Percentiles rank a stretch among this genome's conserved stretches.
phyloP scores from a whole-genome alignment of 2,888 invertebrate genomes.

The Marronus borbonicus region DNA sequence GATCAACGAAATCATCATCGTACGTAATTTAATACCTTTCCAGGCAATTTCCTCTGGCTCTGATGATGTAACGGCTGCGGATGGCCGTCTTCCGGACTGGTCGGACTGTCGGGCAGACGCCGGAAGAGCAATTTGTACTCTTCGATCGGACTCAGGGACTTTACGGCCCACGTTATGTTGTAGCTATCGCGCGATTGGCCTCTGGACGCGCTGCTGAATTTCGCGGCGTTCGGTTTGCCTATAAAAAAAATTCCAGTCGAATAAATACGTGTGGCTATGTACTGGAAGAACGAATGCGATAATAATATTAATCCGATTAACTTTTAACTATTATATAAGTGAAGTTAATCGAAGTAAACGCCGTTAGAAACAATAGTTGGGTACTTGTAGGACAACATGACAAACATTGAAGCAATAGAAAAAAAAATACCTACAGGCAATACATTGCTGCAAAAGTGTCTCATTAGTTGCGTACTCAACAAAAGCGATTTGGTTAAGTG shows the following conservation, averaged over 20 bases:
- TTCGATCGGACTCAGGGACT: slow-evolving; percentile 78
- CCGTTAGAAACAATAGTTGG: too few species aligned
- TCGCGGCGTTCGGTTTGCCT: slow-evolving; percentile 79
- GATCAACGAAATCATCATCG: not conserved
- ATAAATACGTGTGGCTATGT: too few species aligned
- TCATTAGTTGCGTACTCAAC: too few species aligned
- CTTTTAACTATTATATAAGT: too few species aligned
- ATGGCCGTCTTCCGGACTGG: slow-evolving; percentile 67
- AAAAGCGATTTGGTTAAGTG: too few species aligned
- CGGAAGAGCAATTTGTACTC: slow-evolving; percentile 79
- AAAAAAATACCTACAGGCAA: too few species aligned
- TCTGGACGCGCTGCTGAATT: slow-evolving; percentile 77
- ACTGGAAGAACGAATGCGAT: too few species aligned
- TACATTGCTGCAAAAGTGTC: too few species aligned
- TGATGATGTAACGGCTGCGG: slow-evolving; percentile 70
- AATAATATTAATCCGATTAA: too few species aligned
- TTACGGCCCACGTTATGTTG: slow-evolving; percentile 80
- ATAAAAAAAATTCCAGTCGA: slow-evolving; percentile 51
- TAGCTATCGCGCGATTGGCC: slow-evolving; percentile 76
- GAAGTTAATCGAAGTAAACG: too few species aligned
- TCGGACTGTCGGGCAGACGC: slow-evolving; percentile 72
- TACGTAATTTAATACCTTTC: slow-evolving; percentile 61
- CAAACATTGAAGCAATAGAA: too few species aligned
- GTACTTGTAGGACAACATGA: too few species aligned
- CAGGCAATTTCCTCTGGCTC: slow-evolving; percentile 67